phyloP scores from a whole-genome alignment of 2,113 vertebrate species.

The Scomber colias region DNA sequence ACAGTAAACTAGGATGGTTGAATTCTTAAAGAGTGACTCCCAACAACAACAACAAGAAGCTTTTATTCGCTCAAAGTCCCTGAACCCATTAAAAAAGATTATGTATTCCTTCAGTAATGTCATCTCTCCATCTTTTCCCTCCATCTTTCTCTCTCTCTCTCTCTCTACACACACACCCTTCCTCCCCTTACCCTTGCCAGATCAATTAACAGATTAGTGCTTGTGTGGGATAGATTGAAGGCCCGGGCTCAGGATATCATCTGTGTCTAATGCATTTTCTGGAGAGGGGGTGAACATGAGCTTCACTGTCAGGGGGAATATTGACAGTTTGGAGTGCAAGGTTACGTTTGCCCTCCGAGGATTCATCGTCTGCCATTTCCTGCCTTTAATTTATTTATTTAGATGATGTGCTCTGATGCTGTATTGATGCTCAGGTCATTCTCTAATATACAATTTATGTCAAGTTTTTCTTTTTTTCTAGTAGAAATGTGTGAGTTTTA shows the following conservation, averaged over 20 bases:
- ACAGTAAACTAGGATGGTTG: conserved; percentile 10
- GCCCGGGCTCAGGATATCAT: conserved; percentile 50
- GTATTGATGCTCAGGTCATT: conserved; percentile 14
- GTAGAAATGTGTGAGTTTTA: not conserved
- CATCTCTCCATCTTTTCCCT: conserved; percentile 3
- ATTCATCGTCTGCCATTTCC: conserved; percentile 71
- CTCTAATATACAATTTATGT: not conserved
- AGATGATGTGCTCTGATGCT: conserved; percentile 25
- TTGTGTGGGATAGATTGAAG: conserved; percentile 55
- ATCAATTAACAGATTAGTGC: conserved; percentile 82
- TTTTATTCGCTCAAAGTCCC: conserved; percentile 41
- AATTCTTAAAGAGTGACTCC: conserved; percentile 29
- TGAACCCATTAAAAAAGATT: conserved; percentile 62
- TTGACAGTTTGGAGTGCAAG: conserved; percentile 72
- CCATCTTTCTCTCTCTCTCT: no score
- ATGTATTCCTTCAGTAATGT: conserved; percentile 50
- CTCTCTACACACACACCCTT: conserved; percentile 23
- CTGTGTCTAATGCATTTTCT: conserved; percentile 77
- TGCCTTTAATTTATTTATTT: conserved; percentile 67
- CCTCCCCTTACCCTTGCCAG: conserved; percentile 39
- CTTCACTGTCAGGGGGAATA: conserved; percentile 60
- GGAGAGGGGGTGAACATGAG: conserved; percentile 69
- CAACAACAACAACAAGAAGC: conserved; percentile 26
- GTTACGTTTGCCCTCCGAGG: conserved; percentile 61
- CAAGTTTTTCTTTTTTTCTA: not conserved